Conservation (phyloP, 2,888 invertebrate species). For the Pandemis corylana region DNA sequence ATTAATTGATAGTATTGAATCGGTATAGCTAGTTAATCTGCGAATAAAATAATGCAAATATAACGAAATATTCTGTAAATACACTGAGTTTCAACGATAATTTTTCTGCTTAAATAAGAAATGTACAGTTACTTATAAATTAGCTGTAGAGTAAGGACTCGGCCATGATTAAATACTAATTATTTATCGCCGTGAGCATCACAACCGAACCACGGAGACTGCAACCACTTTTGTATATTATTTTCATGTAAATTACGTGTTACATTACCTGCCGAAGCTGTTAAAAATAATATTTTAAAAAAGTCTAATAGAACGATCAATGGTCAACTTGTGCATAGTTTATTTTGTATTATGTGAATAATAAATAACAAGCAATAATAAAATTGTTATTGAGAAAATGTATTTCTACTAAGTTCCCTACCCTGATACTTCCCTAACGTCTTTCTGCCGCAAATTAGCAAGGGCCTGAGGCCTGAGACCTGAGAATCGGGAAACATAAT, state of each 20-base stretch:
- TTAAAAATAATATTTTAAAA: conserved; percentile 72
- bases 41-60: conserved; percentile 28
- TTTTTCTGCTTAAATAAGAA: conserved; percentile 31
- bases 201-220: conserved; percentile 63
- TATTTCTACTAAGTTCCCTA: conserved; percentile 48
- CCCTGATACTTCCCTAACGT: not conserved
- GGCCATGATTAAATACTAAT: conserved; percentile 70
- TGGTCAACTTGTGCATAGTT: conserved; percentile 87
- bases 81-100: conserved; percentile 65
- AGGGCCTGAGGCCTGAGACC: not conserved
- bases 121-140: conserved; percentile 76
- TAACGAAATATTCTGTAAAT: conserved; percentile 59
- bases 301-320: conserved; percentile 73
- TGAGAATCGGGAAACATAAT: not conserved
- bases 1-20: conserved; percentile 25
- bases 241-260: conserved; percentile 65
- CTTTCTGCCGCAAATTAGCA: no score
- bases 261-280: conserved; percentile 50
- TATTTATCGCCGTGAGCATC: conserved; percentile 65
- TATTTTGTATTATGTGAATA: conserved; percentile 89
- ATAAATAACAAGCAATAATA: conserved; percentile 86
- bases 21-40: conserved; percentile 37
- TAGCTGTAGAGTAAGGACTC: conserved; percentile 67
- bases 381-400: conserved; percentile 84
- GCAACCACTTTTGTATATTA: conserved; percentile 65